Evolutionary conservation across 2,797 vertebrate genomes (phyloP), one percentile per base, ranked within the genome.

Genomic region (Rhyacichthys aspro): DNA sequence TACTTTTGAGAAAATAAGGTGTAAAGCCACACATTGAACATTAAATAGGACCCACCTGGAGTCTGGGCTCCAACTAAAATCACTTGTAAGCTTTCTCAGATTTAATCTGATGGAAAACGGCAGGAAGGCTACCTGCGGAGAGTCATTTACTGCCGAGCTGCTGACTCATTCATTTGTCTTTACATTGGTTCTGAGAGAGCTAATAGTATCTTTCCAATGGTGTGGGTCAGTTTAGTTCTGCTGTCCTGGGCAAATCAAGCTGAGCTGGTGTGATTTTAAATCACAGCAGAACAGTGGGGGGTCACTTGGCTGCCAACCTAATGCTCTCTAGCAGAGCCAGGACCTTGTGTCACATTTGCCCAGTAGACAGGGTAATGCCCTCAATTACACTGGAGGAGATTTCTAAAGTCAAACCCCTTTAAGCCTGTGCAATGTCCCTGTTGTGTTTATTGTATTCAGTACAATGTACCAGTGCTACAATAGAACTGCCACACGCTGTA

Each of bases 91-190:
- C 1, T 38, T 55, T 55, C 41, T 38, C 12, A 37, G 9, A 11
- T 41, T 65, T 18, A 49, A 44, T n/a, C 1, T 1, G 8, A 48
- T 37, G 15, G 23, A 36, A 58, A 72, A 19, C 2, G 7, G 39
- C n/a, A 15, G 18, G 46, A 38, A 32, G 18, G 9, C 43, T 58
- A 33, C 43, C 42, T 62, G 47, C 14, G 44, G 38, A 16, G 55
- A 50, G 5, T 12, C 49, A 41, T 46, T 41, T 9, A 4, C 18
- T 11, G 17, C 42, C 3, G 1, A 11, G 7, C 12, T 66, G 5
- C 28, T 28, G 37, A 55, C 28, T 55, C 34, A 14, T 1, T 6
- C 5, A 9, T 8, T 5, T 58, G 37, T 19, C 38, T 43, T 9
- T 23, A 37, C 28, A 3, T 49, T 32, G 41, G 15, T 33, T 53